Conservation (phyloP, 2,888 invertebrate genomes). For the Phortica okadai region DNA sequence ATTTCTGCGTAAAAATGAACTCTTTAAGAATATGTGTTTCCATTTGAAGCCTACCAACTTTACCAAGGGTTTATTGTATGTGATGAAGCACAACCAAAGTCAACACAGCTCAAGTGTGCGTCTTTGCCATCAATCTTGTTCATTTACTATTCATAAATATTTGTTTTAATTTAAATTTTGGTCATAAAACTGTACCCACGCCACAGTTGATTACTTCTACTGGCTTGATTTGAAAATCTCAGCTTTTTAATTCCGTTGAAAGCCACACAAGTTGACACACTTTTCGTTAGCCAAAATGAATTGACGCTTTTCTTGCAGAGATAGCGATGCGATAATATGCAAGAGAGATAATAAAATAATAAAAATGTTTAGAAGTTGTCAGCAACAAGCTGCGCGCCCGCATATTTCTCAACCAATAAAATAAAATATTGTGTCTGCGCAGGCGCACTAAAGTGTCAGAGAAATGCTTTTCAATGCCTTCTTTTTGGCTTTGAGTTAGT, state of each 20-base stretch:
- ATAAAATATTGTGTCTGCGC: too few species aligned
- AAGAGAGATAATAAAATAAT: not conserved
- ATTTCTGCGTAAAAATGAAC: too few species aligned
- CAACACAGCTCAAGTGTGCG: too few species aligned
- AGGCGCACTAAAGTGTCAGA: not conserved
- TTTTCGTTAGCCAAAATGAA: constrained; percentile 19
- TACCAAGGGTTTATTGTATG: too few species aligned
- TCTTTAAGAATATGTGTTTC: too few species aligned
- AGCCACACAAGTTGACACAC: constrained; percentile 29
- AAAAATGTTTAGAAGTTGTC: not conserved
- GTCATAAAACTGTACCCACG: not conserved
- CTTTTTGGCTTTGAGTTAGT: not conserved
- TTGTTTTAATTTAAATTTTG: not conserved
- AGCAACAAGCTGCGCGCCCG: not conserved
- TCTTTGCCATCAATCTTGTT: too few species aligned
- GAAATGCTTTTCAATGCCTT: not conserved
- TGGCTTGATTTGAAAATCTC: not conserved
- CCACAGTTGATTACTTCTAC: not conserved
- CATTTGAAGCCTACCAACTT: too few species aligned
- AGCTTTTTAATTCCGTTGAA: constrained; percentile 6
- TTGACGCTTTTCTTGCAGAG: not conserved
- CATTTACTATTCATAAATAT: too few species aligned
- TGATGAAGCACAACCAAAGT: too few species aligned
- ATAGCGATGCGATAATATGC: not conserved
- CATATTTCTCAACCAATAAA: too few species aligned